phyloP scores from a whole-genome alignment of 2,888 invertebrate genomes.

The Phlogophora meticulosa region DNA sequence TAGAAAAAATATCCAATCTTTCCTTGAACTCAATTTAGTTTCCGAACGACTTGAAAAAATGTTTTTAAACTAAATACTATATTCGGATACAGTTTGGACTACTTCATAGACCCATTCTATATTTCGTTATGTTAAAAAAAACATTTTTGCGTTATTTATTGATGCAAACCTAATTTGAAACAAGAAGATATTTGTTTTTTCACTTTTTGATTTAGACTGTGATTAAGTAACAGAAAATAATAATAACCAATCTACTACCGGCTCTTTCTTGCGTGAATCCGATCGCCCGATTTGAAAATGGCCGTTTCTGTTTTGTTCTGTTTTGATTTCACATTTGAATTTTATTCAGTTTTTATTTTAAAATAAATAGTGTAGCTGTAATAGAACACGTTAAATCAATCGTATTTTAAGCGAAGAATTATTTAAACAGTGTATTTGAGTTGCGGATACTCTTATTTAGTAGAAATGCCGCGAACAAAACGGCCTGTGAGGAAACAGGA shows the following conservation, averaged over 20 bases:
- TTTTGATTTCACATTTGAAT: slow-evolving; percentile 41
- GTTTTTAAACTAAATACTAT: slow-evolving; percentile 18
- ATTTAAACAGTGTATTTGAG: slow-evolving; percentile 24
- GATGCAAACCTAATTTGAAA: too few species aligned
- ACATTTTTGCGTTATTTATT: too few species aligned
- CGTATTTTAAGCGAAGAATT: slow-evolving; percentile 5
- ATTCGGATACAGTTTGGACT: slow-evolving; percentile 21
- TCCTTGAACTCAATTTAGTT: slow-evolving; percentile 6
- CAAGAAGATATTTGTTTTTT: neutral
- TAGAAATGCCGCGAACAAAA: slow-evolving; percentile 87
- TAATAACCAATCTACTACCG: too few species aligned
- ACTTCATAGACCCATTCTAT: too few species aligned
- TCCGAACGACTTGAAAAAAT: slow-evolving; percentile 6
- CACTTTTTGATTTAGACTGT: neutral
- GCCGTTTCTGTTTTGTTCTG: slow-evolving; percentile 73
- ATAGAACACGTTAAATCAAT: neutral
- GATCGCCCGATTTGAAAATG: slow-evolving; percentile 64
- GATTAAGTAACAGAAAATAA: too few species aligned
- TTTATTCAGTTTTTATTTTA: slow-evolving; percentile 44
- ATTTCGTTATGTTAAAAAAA: too few species aligned
- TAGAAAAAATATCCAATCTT: too few species aligned
- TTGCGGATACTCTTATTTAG: slow-evolving; percentile 25
- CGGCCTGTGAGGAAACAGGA: slow-evolving; percentile 81
- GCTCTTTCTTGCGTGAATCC: slow-evolving; percentile 8
- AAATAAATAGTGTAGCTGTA: slow-evolving; percentile 25